Evolutionary conservation across 2,888 invertebrate genomes (phyloP).

Genomic region (Diplolepis rosae): DNA sequence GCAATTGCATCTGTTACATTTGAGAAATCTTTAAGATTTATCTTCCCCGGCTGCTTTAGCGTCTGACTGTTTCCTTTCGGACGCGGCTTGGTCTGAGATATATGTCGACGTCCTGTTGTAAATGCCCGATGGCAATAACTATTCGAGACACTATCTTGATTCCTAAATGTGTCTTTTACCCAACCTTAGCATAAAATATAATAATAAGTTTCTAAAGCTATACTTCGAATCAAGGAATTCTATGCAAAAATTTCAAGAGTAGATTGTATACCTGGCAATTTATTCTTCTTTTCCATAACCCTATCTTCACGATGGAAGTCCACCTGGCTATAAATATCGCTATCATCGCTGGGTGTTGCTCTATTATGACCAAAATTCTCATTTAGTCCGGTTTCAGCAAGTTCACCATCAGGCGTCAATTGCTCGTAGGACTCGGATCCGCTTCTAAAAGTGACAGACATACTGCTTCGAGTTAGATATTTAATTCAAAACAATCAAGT

Average conservation of each 20-base stretch:
- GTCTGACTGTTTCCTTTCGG: conserved; percentile 83
- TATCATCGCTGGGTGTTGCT: conserved; percentile 79
- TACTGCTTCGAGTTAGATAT: conserved; percentile 73
- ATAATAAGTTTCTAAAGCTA: background rate
- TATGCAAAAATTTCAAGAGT: background rate
- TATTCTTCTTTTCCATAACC: conserved; percentile 67
- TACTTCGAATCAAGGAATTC: background rate
- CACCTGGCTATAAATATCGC: conserved; percentile 80
- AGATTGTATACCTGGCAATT: conserved; percentile 63
- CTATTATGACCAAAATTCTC: conserved; percentile 70
- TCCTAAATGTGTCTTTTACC: conserved; percentile 75
- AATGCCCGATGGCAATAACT: conserved; percentile 82
- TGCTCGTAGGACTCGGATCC: conserved; percentile 78
- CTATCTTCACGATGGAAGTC: conserved; percentile 79
- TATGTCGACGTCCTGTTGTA: conserved; percentile 81
- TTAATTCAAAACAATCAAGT: conserved; percentile 37
- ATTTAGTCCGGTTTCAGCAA: conserved; percentile 68
- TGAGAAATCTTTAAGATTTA: conserved; percentile 91
- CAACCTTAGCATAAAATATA: conserved; percentile 70
- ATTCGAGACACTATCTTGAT: conserved; percentile 75
- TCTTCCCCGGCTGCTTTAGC: conserved; percentile 89
- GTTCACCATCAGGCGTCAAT: conserved; percentile 75
- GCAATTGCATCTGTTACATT: conserved; percentile 91
- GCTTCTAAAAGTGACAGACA: conserved; percentile 74
- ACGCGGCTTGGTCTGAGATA: conserved; percentile 78